Evolutionary conservation across 2,888 invertebrate species (phyloP).

Genomic region (Diachrysia chrysitis): DNA sequence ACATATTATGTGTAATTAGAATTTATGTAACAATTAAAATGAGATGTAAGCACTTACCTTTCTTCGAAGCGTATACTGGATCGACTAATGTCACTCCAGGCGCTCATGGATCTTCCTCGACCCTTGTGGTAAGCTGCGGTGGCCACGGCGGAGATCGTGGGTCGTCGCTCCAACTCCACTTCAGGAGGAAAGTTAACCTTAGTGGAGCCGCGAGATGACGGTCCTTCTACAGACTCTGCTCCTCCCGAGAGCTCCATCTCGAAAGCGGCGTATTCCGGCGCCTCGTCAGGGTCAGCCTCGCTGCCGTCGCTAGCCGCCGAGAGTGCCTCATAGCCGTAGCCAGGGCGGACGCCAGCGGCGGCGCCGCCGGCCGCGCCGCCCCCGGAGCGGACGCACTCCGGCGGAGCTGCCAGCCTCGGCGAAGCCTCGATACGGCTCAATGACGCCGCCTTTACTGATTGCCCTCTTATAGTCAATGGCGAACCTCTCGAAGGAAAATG

Average conservation of each 20-base stretch:
- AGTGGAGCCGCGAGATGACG: constrained; percentile 86
- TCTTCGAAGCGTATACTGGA: constrained; percentile 95
- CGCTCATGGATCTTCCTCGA: constrained; percentile 94
- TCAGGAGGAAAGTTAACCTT: constrained; percentile 91
- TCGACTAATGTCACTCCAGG: constrained; percentile 96
- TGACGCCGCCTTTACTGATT: constrained; percentile 82
- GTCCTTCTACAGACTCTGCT: constrained; percentile 81
- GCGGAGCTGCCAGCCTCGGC: constrained; percentile 79
- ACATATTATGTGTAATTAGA: background rate
- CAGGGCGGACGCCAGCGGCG: constrained; percentile 83
- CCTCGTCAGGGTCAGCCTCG: constrained; percentile 82
- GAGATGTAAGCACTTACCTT: constrained; percentile 85
- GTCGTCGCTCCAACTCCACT: constrained; percentile 85
- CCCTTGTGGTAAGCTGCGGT: constrained; percentile 86
- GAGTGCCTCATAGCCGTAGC: constrained; percentile 86
- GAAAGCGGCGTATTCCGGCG: constrained; percentile 81
- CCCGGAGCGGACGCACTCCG: constrained; percentile 76
- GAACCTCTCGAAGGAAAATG: constrained; percentile 79
- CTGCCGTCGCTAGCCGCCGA: constrained; percentile 86
- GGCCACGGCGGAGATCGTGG: constrained; percentile 81
- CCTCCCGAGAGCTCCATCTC: constrained; percentile 85
- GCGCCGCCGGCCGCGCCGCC: constrained; percentile 71
- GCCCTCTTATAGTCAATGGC: constrained; percentile 78
- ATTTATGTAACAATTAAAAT: background rate
- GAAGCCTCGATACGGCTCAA: constrained; percentile 84